These are phyloP conservation scores for Hestina assimilis DNA, from an alignment of 1,140 invertebrate genomes.

Conservation along the genomic window DNA sequence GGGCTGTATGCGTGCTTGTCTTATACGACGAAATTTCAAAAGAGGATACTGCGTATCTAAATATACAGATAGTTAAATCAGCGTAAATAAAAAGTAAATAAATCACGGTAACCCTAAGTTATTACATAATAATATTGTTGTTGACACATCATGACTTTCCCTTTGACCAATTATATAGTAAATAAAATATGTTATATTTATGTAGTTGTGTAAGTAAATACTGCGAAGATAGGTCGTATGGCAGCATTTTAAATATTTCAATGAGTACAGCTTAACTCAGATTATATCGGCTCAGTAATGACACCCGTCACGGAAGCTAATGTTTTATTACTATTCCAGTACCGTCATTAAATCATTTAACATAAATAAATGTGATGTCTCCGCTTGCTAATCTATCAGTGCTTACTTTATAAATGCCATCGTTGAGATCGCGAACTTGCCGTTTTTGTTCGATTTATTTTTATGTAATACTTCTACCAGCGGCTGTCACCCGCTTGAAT, in stretches of 20 bases:
- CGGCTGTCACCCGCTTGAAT: too few species aligned
- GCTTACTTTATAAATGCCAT: neutral
- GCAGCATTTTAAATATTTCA: conserved; percentile 33
- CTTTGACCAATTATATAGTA: too few species aligned
- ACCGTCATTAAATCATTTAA: conserved; percentile 22
- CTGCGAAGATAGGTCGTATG: neutral
- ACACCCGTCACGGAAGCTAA: conserved; percentile 39
- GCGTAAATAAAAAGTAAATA: too few species aligned
- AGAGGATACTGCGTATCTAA: too few species aligned
- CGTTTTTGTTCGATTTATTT: neutral
- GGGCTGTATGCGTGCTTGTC: too few species aligned
- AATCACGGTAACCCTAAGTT: too few species aligned
- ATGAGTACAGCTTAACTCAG: conserved; percentile 30
- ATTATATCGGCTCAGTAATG: conserved; percentile 37
- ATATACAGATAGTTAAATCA: too few species aligned
- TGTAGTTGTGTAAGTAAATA: conserved; percentile 6
- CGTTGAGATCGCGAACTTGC: neutral
- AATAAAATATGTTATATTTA: neutral
- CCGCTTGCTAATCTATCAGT: neutral
- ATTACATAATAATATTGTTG: too few species aligned
- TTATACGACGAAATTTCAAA: too few species aligned
- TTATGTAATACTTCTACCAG: too few species aligned
- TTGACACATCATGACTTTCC: too few species aligned
- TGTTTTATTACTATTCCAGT: conserved; percentile 30
- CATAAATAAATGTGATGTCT: conserved; percentile 23